Evolutionary conservation across 1,140 invertebrate genomes (phyloP), one percentile per base, ranked within the genome.

Genomic region (Drosophila neocordata): DNA sequence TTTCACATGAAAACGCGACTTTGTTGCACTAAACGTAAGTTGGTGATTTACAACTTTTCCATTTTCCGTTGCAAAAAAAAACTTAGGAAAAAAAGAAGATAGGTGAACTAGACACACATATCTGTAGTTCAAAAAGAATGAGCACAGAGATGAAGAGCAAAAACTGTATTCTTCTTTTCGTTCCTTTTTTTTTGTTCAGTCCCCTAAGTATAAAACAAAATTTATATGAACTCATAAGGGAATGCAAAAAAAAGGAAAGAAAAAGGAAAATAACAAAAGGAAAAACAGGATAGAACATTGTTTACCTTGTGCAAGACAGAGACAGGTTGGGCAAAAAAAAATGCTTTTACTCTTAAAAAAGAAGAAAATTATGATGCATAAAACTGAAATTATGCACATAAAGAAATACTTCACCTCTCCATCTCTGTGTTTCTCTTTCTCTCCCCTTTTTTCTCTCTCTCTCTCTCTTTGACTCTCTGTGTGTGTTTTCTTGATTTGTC

Each of bases 1-100:
- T 34, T 35, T 78, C 75, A 82, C 75, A 76, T 69, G 83, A 82
- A 76, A 75, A 69, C 63, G 82, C 82, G 74, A 87, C 83, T 76
- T 88, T 87, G 82, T 87, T 88, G 82, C 82, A 87, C 83, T 79
- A 82, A 88, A 77, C 77, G 61, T 71, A 77, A 87, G 66, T 69
- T 87, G 68, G 79, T 41, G 74, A 82, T 87, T 87, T 88, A 88
- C 82, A 82, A 82, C 82, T 69, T 85, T 85, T 77, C 67, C 67
- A 68, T 82, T 72, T 67, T 55, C 48, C 52, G 56, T 31, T 24
- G 5, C 1, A 8, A 27, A 5, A 9, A 15, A 35, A 44, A 5
- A 38, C 13, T 2, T 22, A 9, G 15, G 4, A 15, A 20, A 11
- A 11, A n/a, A 1, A 24, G 22, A 24, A 9, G 0, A 6, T 12